phyloP scores from a whole-genome alignment of 2,797 vertebrate genomes.

The Hapalemur alaotrensis region DNA sequence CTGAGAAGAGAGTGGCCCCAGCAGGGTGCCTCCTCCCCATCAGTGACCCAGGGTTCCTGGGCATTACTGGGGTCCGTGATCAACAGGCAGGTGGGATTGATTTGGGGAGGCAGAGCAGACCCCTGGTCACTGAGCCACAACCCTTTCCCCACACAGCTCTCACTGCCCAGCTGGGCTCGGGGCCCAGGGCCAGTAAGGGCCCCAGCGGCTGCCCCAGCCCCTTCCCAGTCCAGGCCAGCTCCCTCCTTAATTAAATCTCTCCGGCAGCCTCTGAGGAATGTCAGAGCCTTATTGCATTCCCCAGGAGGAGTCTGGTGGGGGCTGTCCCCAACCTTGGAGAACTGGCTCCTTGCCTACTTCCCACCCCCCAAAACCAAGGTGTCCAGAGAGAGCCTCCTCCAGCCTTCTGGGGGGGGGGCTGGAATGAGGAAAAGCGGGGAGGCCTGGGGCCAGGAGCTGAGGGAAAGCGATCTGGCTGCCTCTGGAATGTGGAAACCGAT shows the following conservation, averaged over 20 bases:
- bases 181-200: neutral
- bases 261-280: conserved; percentile 93
- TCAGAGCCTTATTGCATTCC: conserved; percentile 84
- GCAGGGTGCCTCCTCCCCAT: neutral
- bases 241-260: conserved; percentile 93
- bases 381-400: conserved; percentile 62
- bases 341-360: conserved; percentile 35
- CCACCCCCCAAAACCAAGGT: conserved; percentile 14
- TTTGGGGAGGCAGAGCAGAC: neutral
- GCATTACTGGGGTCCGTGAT: neutral
- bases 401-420: conserved; percentile 48
- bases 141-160: neutral
- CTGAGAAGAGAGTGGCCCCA: neutral
- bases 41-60: neutral
- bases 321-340: conserved; percentile 41
- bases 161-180: neutral
- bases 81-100: neutral
- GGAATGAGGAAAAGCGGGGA: conserved; percentile 82
- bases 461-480: conserved; percentile 70
- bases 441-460: conserved; percentile 54
- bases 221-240: conserved; percentile 55
- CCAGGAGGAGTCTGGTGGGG: neutral
- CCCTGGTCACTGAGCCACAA: neutral
- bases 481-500: conserved; percentile 79
- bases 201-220: neutral